Base-by-base conservation (phyloP, 1,140 invertebrate genomes). In the Helicoverpa armigera region DNA sequence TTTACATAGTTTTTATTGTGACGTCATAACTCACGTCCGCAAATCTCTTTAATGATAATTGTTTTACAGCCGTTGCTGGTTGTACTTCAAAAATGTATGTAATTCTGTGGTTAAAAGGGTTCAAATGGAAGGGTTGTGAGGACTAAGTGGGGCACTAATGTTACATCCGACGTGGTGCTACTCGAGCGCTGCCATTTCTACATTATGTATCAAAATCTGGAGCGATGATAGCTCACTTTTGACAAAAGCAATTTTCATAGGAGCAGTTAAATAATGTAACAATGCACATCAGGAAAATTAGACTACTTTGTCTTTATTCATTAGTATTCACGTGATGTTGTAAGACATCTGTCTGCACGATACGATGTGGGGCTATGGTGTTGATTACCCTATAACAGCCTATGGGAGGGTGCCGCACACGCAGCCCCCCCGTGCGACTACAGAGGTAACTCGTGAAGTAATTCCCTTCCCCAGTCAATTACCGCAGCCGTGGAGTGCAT, bases 61-160 rank as follows among this genome's bases (percentile, higher is more conserved):
- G 14, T 31, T 43, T 18, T 43, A 16, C 63, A 16, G 31, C 10
- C 3, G 54, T 67, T 11, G 63, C n/a, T 48, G 9, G 16, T 16
- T 23, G 65, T 69, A 50, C 43, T 61, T 61, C 23, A 61, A 11
- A 61, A 61, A 61, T 61, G 58, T 61, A 61, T 61, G 58, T 23
- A 61, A 61, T 61, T 61, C 23, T 69, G 65, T 16, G 65, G 35
- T 69, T 50, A 50, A 23, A 69, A 69, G 65, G 65, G 65, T 69
- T 69, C 9, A 18, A 69, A 69, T 69, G 65, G 43, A 50, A 67
- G 65, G 65, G 61, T 29, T 43, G 56, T 16, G n/a, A 16, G 31
- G 35, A n/a, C 65, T 69, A 69, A 69, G 65, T 69, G 65, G 65
- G 43, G 65, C 12, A 50, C 65, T 69, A 69, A 69, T 69, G 43